Evolutionary conservation across 2,113 vertebrate species (phyloP), one percentile per base, ranked within the genome.

Genomic region (Genyomyrus donnyi): DNA sequence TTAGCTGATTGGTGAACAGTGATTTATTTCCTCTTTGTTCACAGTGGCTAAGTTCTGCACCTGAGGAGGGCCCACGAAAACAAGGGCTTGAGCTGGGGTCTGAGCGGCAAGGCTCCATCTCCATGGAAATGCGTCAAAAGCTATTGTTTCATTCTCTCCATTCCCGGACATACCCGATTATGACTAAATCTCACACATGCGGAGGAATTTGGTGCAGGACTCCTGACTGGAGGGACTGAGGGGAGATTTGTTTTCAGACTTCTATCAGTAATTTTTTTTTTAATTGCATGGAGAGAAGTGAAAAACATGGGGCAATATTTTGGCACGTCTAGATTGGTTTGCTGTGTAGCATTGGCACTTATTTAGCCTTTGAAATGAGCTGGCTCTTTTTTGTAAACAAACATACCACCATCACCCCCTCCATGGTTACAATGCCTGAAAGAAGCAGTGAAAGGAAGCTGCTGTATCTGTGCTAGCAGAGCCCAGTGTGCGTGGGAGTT

Each of bases 21-120:
- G 97, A 98, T 97, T 99, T 96, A 96, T 97, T 96, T 94, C 97
- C 97, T 97, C 98, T 97, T 98, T 99, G 98, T 99, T 99, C 98
- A 99, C 98, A 99, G 98, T 99, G 98, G 98, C 98, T 99, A 99
- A 99, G 98, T 99, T 99, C 98, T 99, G 98, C 98, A 98, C 97
- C 98, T 99, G 97, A 97, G 96, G 97, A 98, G 98, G 98, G 97
- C 96, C 94, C 93, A 90, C 84, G 90, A 90, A 91, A 93, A 92
- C 86, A 91, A 90, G 95, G 93, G 94, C 97, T 95, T 96, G 95
- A 89, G 86, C 77, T 17, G 35, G 39, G 80, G 6, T 21, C 31
- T 19, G 24, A 66, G 88, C 24, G 53, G 21, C 9, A 70, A n/a
- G 56, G 5, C 39, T 88, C 90, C 88, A 90, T 45, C 89, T 58